Conservation (phyloP, 2,113 vertebrate genomes). For the Ceyx melanurus region DNA sequence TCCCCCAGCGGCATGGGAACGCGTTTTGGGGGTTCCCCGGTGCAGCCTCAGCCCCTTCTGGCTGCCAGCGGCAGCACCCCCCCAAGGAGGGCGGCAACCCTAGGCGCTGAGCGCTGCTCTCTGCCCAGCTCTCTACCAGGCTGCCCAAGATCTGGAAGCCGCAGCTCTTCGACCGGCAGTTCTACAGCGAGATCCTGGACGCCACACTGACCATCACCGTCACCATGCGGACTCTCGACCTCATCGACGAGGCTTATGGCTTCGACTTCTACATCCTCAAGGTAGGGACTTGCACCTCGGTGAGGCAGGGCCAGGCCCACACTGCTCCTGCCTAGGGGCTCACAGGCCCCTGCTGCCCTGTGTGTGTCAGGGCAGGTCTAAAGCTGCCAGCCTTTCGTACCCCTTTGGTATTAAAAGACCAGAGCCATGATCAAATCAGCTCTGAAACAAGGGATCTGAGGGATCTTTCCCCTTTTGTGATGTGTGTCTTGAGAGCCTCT, state of each 20-base stretch:
- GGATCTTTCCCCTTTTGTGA: rapidly evolving
- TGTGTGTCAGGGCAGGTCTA: rapidly evolving
- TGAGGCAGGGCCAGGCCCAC: rapidly evolving
- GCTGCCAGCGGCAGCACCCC: background rate
- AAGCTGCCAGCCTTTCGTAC: background rate
- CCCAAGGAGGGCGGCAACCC: background rate
- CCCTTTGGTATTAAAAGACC: rapidly evolving
- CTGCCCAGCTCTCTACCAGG: constrained; percentile 80
- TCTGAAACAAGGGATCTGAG: background rate
- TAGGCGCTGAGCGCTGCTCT: rapidly evolving
- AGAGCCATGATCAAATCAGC: rapidly evolving
- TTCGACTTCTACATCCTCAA: constrained; percentile 96
- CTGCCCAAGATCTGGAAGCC: constrained; percentile 90
- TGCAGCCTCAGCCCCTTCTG: background rate
- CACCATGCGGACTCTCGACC: constrained; percentile 86
- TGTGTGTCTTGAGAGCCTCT: rapidly evolving
- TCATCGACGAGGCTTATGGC: constrained; percentile 88
- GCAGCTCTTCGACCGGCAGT: constrained; percentile 83
- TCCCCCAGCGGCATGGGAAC: background rate
- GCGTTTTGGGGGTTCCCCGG: too few relatives aligned
- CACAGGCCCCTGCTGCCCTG: background rate
- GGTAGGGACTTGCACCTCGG: constrained; percentile 55
- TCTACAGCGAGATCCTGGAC: constrained; percentile 95
- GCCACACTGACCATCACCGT: constrained; percentile 83
- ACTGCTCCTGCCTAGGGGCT: rapidly evolving